Evolutionary conservation across 1,140 invertebrate species (phyloP).

Genomic region (Zeugodacus cucurbitae): DNA sequence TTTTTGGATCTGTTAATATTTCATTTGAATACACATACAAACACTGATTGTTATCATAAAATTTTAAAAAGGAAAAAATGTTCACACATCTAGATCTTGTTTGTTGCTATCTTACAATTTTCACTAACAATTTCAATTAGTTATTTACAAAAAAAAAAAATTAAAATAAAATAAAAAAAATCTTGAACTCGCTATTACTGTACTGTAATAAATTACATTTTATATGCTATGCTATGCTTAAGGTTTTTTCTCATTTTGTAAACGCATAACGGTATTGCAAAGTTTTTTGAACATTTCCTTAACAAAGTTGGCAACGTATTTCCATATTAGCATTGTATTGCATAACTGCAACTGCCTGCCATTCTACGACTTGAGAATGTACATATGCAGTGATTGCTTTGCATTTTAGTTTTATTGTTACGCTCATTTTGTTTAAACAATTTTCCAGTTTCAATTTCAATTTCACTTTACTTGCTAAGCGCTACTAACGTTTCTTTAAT

Average conservation of each 20-base stretch:
- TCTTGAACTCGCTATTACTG: neutral
- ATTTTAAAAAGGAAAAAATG: neutral
- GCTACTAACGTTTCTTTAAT: neutral
- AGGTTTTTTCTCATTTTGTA: neutral
- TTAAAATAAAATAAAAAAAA: too few species aligned
- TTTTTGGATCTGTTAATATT: neutral
- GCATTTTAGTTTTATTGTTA: neutral
- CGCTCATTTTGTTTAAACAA: neutral
- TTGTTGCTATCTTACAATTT: conserved; percentile 33
- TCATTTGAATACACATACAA: conserved; percentile 31
- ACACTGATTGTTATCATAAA: conserved; percentile 27
- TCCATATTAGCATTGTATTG: neutral
- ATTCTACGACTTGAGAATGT: neutral
- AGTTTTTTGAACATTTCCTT: neutral
- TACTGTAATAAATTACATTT: neutral
- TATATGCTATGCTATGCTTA: neutral
- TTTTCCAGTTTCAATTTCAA: neutral
- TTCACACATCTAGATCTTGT: conserved; percentile 15
- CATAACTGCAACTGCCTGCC: neutral
- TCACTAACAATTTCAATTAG: conserved; percentile 13
- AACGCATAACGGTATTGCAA: neutral
- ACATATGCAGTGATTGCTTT: neutral
- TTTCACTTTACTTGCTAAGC: neutral
- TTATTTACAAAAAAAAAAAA: neutral
- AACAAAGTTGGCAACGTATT: conserved; percentile 10